Conservation (phyloP, 2,888 invertebrate genomes). For the Camponotus fellah region DNA sequence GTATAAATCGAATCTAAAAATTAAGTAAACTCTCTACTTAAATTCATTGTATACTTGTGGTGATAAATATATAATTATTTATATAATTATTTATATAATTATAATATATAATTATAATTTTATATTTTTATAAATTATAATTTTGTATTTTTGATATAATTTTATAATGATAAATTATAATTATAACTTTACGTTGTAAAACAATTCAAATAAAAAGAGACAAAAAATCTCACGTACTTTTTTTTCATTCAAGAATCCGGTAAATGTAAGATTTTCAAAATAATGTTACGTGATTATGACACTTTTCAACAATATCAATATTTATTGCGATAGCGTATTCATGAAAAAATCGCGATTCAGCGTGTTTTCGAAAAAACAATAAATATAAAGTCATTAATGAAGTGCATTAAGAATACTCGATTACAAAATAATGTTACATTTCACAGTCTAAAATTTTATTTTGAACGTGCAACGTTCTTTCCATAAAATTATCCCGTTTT, state of each 20-base stretch:
- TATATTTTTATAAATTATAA: neutral
- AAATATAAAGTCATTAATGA: conserved; percentile 16
- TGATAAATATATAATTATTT: too few species aligned
- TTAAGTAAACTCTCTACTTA: neutral
- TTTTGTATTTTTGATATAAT: too few species aligned
- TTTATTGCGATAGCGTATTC: conserved; percentile 21
- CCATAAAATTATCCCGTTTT: neutral
- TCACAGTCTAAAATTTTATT: neutral
- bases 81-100: too few species aligned
- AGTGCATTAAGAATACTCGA: neutral
- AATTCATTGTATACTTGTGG: too few species aligned
- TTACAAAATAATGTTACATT: neutral
- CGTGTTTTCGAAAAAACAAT: conserved; percentile 14
- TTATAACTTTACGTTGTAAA: neutral
- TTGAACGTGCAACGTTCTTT: neutral
- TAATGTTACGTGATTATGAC: neutral
- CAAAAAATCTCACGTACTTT: neutral
- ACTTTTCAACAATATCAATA: neutral
- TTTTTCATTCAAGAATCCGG: neutral
- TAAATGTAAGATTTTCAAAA: neutral
- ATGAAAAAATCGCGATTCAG: conserved; percentile 28
- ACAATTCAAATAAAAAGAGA: neutral
- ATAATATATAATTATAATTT: too few species aligned
- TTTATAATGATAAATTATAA: neutral
- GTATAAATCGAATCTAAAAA: neutral